Percentiles rank a stretch among this genome's conserved stretches.
phyloP scores from a whole-genome alignment of 2,797 vertebrate genomes.

The Euphonia xanthogaster region DNA sequence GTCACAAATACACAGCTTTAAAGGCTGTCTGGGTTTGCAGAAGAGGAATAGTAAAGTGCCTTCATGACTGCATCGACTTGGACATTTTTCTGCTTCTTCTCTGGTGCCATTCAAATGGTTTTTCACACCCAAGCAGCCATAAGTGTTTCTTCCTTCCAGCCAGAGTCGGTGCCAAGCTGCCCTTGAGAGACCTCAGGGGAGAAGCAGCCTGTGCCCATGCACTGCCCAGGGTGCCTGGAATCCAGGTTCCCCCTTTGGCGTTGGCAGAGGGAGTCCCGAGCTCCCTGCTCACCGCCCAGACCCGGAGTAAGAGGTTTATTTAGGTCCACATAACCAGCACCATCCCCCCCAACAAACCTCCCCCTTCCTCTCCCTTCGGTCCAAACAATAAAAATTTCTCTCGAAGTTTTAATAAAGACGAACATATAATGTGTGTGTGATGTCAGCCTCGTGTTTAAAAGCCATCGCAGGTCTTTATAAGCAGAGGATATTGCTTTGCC shows the following conservation, averaged over 20 bases:
- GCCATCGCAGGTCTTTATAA: neutral
- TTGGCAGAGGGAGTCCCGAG: neutral
- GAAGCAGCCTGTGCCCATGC: neutral
- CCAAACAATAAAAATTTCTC: neutral
- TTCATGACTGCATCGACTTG: fast-evolving
- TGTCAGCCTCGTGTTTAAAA: neutral
- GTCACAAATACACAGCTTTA: neutral
- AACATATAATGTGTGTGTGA: neutral
- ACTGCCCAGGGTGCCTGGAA: fast-evolving
- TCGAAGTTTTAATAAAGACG: neutral
- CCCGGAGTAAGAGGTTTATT: neutral
- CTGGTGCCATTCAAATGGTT: neutral
- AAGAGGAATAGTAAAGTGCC: neutral
- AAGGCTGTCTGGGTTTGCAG: neutral
- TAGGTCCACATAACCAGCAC: neutral
- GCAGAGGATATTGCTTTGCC: neutral
- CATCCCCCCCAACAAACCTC: neutral
- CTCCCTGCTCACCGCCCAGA: fast-evolving
- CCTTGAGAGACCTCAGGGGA: fast-evolving
- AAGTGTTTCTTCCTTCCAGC: fast-evolving
- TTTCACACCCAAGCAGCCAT: neutral
- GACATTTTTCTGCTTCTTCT: neutral
- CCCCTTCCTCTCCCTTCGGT: neutral
- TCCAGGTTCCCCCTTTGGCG: fast-evolving
- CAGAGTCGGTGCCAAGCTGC: fast-evolving